Evolutionary conservation across 2,888 invertebrate species (phyloP).

Genomic region (Luperina testacea): DNA sequence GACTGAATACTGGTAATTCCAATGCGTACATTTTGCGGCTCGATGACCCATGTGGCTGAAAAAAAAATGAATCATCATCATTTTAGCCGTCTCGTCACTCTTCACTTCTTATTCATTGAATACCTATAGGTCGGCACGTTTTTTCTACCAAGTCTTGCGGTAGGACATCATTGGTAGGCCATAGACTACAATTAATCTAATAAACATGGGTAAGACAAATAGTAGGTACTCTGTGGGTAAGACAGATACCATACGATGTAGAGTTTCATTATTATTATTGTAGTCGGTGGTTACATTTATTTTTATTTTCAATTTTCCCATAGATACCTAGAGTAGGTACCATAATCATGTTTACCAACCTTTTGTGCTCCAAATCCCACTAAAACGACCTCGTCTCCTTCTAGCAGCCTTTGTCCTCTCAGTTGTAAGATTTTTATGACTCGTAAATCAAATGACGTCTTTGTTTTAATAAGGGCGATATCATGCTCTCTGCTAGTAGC

Average conservation of each 20-base stretch:
- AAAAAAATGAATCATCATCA: not conserved
- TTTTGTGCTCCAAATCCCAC: constrained; percentile 83
- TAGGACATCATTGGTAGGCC: not conserved
- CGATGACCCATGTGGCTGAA: constrained; percentile 79
- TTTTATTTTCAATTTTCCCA: no score
- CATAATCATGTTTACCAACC: constrained; percentile 64
- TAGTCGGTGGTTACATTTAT: no score
- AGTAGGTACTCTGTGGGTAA: no score
- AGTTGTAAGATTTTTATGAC: constrained; percentile 72
- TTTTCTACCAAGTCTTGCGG: not conserved
- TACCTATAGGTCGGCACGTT: no score
- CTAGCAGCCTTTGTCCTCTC: constrained; percentile 67
- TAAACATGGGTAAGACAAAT: no score
- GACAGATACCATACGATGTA: no score
- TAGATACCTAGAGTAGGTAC: not conserved
- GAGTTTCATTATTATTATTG: no score
- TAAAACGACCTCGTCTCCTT: constrained; percentile 78
- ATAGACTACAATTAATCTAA: no score
- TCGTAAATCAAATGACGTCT: constrained; percentile 73
- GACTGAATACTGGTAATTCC: constrained; percentile 80
- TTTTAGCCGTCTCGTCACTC: not conserved
- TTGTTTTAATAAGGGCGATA: constrained; percentile 80
- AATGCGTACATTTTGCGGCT: constrained; percentile 77
- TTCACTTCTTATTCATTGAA: no score
- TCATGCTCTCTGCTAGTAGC: constrained; percentile 75